A percentile compares a stretch with the other conserved stretches of the same genome.
Evolutionary conservation across 2,113 vertebrate species (phyloP).

Genomic region (Campylorhamphus procurvoides): DNA sequence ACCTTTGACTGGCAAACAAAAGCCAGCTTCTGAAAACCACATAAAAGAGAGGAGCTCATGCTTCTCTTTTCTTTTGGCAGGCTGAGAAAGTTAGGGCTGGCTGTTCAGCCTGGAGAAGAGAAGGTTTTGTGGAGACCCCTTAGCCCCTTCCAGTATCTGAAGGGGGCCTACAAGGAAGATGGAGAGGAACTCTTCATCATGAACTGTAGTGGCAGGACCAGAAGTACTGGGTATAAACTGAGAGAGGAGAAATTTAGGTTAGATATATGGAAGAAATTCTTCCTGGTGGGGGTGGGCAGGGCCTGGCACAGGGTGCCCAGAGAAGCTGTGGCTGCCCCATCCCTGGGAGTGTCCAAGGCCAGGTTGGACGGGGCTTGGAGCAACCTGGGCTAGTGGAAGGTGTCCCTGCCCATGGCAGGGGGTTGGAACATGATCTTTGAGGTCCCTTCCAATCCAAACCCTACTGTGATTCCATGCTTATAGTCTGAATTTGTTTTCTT

Average conservation of each 20-base stretch:
- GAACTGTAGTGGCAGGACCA: not conserved
- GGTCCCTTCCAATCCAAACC: not conserved
- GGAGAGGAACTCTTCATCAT: not conserved
- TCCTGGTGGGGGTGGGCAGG: not conserved
- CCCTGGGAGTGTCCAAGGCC: too few relatives aligned
- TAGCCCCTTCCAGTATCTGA: not conserved
- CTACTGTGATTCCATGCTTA: not conserved
- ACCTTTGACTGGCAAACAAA: not conserved
- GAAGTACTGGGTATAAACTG: not conserved
- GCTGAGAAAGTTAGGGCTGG: not conserved
- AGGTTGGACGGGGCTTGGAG: too few relatives aligned
- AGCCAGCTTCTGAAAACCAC: not conserved
- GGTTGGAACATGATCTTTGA: not conserved
- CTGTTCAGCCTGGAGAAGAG: not conserved
- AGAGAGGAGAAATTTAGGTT: not conserved
- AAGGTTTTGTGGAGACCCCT: not conserved
- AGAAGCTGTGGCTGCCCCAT: not conserved
- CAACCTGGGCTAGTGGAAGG: too few relatives aligned
- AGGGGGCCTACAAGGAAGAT: not conserved
- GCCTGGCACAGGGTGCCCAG: not conserved
- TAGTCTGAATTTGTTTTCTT: not conserved
- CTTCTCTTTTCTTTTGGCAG: not conserved
- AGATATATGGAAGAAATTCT: not conserved
- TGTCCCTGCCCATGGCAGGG: not conserved
- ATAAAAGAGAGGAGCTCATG: not conserved